Evolutionary conservation across 2,888 invertebrate genomes (phyloP), one percentile per base, ranked within the genome.

Genomic region (Drosophila subsilvestris): DNA sequence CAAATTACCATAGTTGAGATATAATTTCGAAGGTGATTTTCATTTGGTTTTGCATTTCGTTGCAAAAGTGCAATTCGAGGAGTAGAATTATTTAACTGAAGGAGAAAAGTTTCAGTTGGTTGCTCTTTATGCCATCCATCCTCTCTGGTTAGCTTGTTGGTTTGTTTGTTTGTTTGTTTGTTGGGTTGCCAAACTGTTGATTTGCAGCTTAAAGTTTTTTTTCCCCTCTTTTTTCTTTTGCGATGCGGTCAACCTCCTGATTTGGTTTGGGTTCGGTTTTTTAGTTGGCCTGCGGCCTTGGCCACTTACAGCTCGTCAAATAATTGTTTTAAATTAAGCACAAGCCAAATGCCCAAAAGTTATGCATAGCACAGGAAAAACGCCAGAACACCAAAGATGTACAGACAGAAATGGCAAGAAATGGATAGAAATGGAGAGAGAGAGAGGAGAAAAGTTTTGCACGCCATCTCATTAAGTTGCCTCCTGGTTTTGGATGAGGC

Each of bases 301-400:
- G 73, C 75, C 58, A 73, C 69, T 68, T 68, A 56, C 59, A 54
- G 62, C 62, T 68, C 72, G 74, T 71, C 70, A 86, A 84, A 86
- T 88, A 88, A 84, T 84, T 84, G 89, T 88, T 84, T 88, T 88
- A 85, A 84, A 84, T 84, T 84, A 84, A 88, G 82, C 82, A 68
- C 82, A 84, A 74, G 72, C 84, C 75, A 70, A 81, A 80, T 68
- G 76, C 80, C 82, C 87, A 74, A 69, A 69, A 81, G 89, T 79
- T 81, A 77, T 84, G 76, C 82, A 61, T 62, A 80, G 55, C 78
- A 77, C 44, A 82, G 65, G 65, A 73, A 85, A 75, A 63, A 45
- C 70, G 59, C 67, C 67, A 71, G 57, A 87, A 84, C 72, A 22
- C n/a, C 44, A 18, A 57, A 57, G 57, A 50, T 18, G 53, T 20